phyloP scores from a whole-genome alignment of 2,113 vertebrate species.

The Gobiocypris rarus region DNA sequence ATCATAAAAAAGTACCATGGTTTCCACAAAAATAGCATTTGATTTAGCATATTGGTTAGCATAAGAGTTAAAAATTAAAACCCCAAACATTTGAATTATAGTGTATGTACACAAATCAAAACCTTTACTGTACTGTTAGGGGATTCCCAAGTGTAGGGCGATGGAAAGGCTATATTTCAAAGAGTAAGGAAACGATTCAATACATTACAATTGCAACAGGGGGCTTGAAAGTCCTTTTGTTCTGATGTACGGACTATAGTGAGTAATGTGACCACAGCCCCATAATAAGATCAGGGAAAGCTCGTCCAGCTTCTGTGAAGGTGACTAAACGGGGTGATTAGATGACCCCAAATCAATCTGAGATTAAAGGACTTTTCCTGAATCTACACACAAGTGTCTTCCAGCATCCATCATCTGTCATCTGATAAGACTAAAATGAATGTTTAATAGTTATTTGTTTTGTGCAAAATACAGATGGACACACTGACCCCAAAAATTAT shows the following conservation, averaged over 20 bases:
- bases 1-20: not conserved
- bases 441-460: not conserved
- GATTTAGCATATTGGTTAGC: not conserved
- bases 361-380: not conserved
- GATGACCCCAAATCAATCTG: not conserved
- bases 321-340: slow-evolving; percentile 7
- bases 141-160: not conserved
- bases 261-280: not conserved
- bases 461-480: not conserved
- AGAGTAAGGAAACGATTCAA: not conserved
- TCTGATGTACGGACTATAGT: not conserved
- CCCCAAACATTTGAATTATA: not conserved
- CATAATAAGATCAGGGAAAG: slow-evolving; percentile 24
- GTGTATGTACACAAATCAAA: not conserved
- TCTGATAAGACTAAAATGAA: not conserved
- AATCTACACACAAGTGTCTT: not conserved
- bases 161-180: not conserved
- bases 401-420: not conserved
- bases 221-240: not conserved
- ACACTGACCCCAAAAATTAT: not conserved
- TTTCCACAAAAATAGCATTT: not conserved
- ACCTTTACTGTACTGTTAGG: not conserved
- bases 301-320: slow-evolving; percentile 1
- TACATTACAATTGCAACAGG: not conserved
- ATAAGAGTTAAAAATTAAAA: not conserved